Conservation (phyloP, 2,113 vertebrate genomes). For the Callocephalon fimbriatum region DNA sequence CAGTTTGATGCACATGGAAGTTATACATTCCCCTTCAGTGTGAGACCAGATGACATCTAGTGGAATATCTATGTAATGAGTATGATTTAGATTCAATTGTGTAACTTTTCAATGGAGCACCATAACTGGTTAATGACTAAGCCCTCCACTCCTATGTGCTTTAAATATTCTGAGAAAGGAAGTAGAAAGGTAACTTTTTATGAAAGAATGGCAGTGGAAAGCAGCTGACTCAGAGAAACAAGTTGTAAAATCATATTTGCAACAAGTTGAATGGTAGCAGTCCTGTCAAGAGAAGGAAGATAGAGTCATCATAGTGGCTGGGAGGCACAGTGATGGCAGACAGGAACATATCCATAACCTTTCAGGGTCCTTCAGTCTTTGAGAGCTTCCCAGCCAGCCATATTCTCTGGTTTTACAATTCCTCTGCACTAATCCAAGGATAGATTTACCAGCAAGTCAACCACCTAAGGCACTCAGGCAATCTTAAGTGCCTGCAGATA, state of each 20-base stretch:
- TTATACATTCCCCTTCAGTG: not conserved
- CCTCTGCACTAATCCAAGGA: not conserved
- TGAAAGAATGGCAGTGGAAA: not conserved
- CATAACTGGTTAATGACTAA: not conserved
- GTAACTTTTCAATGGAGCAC: not conserved
- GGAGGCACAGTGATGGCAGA: not conserved
- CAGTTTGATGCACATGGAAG: rapidly evolving
- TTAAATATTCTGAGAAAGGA: not conserved
- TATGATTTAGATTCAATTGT: not conserved
- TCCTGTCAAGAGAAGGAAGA: not conserved
- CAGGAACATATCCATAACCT: not conserved
- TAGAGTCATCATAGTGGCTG: rapidly evolving
- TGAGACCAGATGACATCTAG: constrained; percentile 37
- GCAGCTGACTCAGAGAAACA: not conserved
- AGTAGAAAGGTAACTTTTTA: not conserved
- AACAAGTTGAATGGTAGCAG: not conserved
- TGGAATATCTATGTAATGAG: not conserved
- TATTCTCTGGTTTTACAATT: not conserved
- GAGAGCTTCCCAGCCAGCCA: not conserved
- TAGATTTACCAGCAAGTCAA: not conserved
- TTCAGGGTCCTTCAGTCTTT: not conserved
- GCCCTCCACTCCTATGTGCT: not conserved
- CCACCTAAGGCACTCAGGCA: not conserved
- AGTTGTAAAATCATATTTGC: not conserved
- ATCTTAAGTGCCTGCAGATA: not conserved